Evolutionary conservation across 37 sponge, comb jelly and placozoan genomes (phyloP).

Genomic region (Hexactinellida sp.): DNA sequence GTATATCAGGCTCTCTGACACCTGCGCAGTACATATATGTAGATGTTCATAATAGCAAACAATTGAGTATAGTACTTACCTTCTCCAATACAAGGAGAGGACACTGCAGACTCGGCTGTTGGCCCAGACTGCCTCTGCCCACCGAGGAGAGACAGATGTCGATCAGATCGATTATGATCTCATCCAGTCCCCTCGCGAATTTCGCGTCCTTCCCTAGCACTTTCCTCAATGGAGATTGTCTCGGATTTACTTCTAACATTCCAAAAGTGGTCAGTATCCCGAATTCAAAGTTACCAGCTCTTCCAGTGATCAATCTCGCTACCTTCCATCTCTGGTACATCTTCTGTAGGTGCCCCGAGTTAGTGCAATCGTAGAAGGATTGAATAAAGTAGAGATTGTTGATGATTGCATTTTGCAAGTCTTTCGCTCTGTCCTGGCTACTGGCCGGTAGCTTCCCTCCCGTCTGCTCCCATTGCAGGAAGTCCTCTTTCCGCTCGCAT

Average conservation of each 20-base stretch:
- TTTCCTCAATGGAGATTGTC: slow-evolving; percentile 8
- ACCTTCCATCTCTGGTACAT: slow-evolving; percentile 15
- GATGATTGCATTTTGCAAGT: not conserved
- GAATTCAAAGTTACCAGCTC: not conserved
- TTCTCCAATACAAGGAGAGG: not conserved
- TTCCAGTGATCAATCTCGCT: not conserved
- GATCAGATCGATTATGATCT: slow-evolving; percentile 4
- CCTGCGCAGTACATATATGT: not conserved
- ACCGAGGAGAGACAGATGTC: not conserved
- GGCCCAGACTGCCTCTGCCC: slow-evolving; percentile 7
- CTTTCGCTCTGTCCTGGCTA: not conserved
- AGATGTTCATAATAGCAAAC: not conserved
- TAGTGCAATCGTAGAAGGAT: not conserved
- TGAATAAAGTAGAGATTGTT: not conserved
- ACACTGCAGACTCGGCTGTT: not conserved
- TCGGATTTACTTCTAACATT: slow-evolving; percentile 11
- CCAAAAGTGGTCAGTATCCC: not conserved
- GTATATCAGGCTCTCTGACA: slow-evolving; percentile 9
- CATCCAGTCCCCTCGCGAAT: not conserved
- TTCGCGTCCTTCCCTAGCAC: slow-evolving; percentile 12
- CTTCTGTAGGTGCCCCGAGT: not conserved
- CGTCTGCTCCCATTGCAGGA: not conserved
- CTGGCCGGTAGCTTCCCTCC: not conserved
- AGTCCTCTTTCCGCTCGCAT: not conserved
- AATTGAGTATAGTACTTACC: not conserved